A percentile compares a stretch with the other conserved stretches of the same genome.
Conservation (phyloP, 2,888 invertebrate species). For the Diogma glabrata region DNA sequence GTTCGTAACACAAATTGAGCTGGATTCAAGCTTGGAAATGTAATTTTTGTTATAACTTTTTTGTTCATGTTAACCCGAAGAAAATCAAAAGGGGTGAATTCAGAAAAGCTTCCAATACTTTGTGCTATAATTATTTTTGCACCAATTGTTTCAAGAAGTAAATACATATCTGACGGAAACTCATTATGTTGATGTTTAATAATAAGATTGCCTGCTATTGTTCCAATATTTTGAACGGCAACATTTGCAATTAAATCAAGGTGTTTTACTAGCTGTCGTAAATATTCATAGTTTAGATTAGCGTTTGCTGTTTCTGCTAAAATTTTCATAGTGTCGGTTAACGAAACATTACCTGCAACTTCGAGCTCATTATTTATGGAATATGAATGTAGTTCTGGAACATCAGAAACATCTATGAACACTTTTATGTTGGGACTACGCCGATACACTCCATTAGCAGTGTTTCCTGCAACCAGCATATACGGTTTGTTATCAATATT, state of each 20-base stretch:
- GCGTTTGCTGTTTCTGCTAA: slow-evolving; percentile 28
- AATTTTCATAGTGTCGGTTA: slow-evolving; percentile 37
- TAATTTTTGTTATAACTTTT: slow-evolving; percentile 26
- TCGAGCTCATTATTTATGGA: slow-evolving; percentile 37
- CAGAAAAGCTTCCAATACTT: slow-evolving; percentile 22
- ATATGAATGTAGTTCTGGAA: slow-evolving; percentile 44
- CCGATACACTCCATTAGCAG: slow-evolving; percentile 52
- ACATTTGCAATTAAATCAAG: slow-evolving; percentile 60
- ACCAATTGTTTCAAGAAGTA: slow-evolving; percentile 35
- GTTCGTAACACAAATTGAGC: slow-evolving; percentile 33
- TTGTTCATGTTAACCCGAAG: slow-evolving; percentile 24
- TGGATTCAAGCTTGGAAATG: slow-evolving; percentile 36
- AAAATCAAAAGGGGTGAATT: slow-evolving; percentile 23
- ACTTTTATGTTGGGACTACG: slow-evolving; percentile 30
- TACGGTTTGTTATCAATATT: slow-evolving; percentile 39
- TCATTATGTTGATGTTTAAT: slow-evolving; percentile 41
- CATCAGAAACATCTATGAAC: slow-evolving; percentile 50
- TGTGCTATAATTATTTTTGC: slow-evolving; percentile 29
- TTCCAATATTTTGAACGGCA: slow-evolving; percentile 55
- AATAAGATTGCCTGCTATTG: slow-evolving; percentile 43
- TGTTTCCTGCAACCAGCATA: slow-evolving; percentile 62
- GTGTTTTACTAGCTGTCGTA: slow-evolving; percentile 49
- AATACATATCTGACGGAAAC: slow-evolving; percentile 45
- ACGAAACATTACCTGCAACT: slow-evolving; percentile 46
- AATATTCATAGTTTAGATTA: slow-evolving; percentile 42